phyloP scores from a whole-genome alignment of 2,797 vertebrate species.

The Anguilla anguilla region DNA sequence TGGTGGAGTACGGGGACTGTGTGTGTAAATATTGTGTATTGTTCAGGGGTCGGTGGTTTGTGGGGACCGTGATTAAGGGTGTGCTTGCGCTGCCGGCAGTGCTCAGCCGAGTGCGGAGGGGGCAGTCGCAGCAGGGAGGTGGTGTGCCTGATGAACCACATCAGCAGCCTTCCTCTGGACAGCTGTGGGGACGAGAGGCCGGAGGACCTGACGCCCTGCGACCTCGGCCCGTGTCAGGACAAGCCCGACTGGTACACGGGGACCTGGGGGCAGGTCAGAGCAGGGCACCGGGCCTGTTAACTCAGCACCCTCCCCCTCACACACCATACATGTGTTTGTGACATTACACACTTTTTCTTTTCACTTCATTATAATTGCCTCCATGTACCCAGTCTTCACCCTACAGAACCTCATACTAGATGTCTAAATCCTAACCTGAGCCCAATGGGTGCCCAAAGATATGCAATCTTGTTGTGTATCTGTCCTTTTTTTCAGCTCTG shows the following conservation, averaged over 20 bases:
- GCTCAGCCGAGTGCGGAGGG: conserved; percentile 70
- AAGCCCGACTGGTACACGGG: conserved; percentile 72
- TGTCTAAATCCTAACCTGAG: not conserved
- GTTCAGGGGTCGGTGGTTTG: not conserved
- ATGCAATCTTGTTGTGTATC: no score
- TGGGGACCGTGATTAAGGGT: not conserved
- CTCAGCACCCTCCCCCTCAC: not conserved
- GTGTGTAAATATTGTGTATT: not conserved
- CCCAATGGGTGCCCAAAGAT: no score
- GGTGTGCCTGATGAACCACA: conserved; percentile 68
- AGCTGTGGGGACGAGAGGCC: conserved; percentile 68
- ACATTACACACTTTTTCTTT: not conserved
- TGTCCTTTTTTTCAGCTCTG: not conserved
- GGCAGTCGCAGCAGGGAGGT: conserved; percentile 66
- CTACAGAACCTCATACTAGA: not conserved
- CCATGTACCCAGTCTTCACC: not conserved
- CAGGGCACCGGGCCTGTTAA: not conserved
- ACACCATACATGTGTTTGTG: not conserved
- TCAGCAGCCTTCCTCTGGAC: conserved; percentile 68
- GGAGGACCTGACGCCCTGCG: conserved; percentile 57
- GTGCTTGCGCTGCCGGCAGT: conserved; percentile 53
- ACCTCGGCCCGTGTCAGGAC: conserved; percentile 64
- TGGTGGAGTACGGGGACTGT: not conserved
- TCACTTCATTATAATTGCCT: not conserved
- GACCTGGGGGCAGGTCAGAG: conserved; percentile 71